Evolutionary conservation across 64 coral and sea anemone genomes (phyloP).

Genomic region (Stylophora pistillata): DNA sequence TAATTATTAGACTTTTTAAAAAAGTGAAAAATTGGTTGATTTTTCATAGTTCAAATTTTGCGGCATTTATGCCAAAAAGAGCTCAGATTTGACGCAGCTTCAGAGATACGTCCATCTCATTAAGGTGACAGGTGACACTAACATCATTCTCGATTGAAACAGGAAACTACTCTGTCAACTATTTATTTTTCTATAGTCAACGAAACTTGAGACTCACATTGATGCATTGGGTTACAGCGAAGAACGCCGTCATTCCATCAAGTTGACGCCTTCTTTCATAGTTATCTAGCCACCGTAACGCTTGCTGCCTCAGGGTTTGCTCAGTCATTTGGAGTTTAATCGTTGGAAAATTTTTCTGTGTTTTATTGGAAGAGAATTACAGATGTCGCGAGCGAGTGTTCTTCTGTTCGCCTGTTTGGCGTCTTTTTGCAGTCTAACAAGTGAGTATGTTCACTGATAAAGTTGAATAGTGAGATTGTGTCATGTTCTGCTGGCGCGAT

Average conservation of each 20-base stretch:
- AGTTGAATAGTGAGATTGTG: background rate
- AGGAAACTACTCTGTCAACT: constrained; percentile 5
- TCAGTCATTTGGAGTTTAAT: background rate
- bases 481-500: background rate
- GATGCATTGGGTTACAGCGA: background rate
- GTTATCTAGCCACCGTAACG: constrained; percentile 11
- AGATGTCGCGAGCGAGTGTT: background rate
- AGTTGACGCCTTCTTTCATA: background rate
- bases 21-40: too few relatives aligned
- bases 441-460: constrained; percentile 8
- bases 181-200: background rate
- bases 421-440: constrained; percentile 16
- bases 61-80: background rate
- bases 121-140: constrained; percentile 1
- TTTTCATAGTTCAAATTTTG: background rate
- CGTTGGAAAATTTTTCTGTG: background rate
- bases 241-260: background rate
- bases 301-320: background rate
- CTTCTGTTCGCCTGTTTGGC: background rate
- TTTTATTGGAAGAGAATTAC: background rate
- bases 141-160: constrained; percentile 15
- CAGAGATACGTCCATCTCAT: background rate
- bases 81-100: background rate
- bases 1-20: background rate
- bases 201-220: background rate